phyloP scores from a whole-genome alignment of 2,888 invertebrate species.

The Aphidius colemani region DNA sequence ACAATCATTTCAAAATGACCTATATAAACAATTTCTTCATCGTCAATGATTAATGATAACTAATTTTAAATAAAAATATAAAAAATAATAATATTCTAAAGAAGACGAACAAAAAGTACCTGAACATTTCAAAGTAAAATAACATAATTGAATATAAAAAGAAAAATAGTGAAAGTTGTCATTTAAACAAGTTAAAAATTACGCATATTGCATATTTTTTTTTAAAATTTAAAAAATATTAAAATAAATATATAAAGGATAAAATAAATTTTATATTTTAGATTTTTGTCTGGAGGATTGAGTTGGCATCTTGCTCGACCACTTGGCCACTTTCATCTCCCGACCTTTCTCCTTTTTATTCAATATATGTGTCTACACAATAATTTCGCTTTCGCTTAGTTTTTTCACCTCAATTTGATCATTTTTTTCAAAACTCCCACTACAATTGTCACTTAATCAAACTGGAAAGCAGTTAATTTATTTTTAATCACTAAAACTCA shows the following conservation, averaged over 20 bases:
- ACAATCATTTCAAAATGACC: no score
- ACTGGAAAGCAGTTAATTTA: conserved; percentile 23
- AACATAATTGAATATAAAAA: no score
- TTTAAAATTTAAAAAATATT: no score
- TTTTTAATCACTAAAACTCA: no score
- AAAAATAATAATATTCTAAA: background rate
- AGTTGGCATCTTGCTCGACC: conserved; percentile 21
- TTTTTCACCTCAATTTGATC: no score
- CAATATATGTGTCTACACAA: conserved; percentile 3
- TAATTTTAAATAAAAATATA: background rate
- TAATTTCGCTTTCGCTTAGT: conserved; percentile 51
- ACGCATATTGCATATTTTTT: no score
- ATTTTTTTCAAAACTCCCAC: conserved; percentile 5
- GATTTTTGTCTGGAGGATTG: background rate
- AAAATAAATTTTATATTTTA: no score
- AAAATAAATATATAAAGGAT: no score
- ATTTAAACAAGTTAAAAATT: no score
- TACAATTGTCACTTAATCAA: conserved; percentile 3
- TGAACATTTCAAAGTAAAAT: no score
- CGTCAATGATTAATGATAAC: background rate
- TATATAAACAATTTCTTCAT: background rate
- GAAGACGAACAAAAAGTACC: no score
- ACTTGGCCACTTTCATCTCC: conserved; percentile 46
- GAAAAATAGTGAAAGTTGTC: no score
- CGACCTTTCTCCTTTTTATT: conserved; percentile 43